Evolutionary conservation across 2,797 vertebrate genomes (phyloP), one percentile per base, ranked within the genome.

Genomic region (Astyanax mexicanus): DNA sequence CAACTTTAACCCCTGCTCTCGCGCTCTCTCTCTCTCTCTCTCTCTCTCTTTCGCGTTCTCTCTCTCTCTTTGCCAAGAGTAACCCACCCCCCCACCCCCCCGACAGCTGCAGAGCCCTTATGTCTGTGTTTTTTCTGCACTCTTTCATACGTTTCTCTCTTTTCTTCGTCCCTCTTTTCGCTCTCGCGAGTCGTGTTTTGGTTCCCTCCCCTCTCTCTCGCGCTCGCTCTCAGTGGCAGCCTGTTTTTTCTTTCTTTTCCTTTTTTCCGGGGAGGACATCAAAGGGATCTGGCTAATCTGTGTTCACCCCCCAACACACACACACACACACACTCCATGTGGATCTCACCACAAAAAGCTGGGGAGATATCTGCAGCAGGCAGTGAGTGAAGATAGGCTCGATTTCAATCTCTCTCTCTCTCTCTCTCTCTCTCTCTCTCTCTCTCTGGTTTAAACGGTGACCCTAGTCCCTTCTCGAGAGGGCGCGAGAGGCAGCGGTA

Each of bases 201-300:
- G 75, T 72, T 65, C 62, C 55, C 74, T 55, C 74, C 74, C 60
- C 69, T 75, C 38, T 27, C 42, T 23, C 32, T 49, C 74, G 74
- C 38, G 40, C 73, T 69, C 47, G 11, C 47, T 73, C 64, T 55
- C 42, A 15, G 62, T 80, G 62, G 57, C 70, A 51, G 77, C 69
- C 73, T 72, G 42, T 65, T 52, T 78, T 75, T 76, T 75, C 29
- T 47, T 42, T 29, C 35, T 71, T 74, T 25, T 37, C 4, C 6
- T 60, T 66, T 78, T 72, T 52, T 68, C 45, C 51, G 67, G 19
- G 57, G 69, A 81, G 68, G 74, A 85, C 79, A 81, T 86, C 79
- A 87, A 87, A 87, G 83, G 25, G 61, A 68, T 72, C 49, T 2
- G 35, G 66, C 57, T 87, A 82, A 87, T 81, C 80, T 85, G 80